These are phyloP conservation scores for Squalus acanthias DNA, from an alignment of 2,797 vertebrate species.

Conservation along the genomic window DNA sequence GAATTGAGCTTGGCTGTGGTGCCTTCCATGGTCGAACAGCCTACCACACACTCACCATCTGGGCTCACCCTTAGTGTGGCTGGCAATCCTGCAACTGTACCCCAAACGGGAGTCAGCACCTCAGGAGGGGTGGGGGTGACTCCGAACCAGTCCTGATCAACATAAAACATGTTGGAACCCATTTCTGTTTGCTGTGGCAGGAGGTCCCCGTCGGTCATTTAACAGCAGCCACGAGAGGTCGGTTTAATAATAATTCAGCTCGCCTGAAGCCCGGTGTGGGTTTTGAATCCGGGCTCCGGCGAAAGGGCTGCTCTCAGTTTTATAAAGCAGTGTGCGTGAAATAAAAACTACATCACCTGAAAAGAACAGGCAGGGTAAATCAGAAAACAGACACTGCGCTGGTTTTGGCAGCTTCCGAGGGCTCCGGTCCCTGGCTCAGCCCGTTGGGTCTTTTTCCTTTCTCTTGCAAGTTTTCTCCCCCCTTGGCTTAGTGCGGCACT, in stretches of 20 bases:
- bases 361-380: background rate
- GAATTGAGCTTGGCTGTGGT: background rate
- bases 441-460: background rate
- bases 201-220: background rate
- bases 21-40: background rate
- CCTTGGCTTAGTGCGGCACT: background rate
- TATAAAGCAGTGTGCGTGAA: background rate
- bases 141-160: background rate
- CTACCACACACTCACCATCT: background rate
- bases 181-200: background rate
- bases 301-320: background rate
- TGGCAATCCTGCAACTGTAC: background rate
- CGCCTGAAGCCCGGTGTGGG: background rate
- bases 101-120: background rate
- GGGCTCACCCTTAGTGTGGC: background rate
- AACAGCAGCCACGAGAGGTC: background rate
- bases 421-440: background rate
- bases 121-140: background rate
- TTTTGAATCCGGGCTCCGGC: background rate
- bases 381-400: background rate
- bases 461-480: background rate
- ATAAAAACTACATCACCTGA: background rate
- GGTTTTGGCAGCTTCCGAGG: background rate
- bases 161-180: background rate
- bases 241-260: background rate